Conservation (phyloP, 2,113 vertebrate genomes). For the Propithecus coquereli region DNA sequence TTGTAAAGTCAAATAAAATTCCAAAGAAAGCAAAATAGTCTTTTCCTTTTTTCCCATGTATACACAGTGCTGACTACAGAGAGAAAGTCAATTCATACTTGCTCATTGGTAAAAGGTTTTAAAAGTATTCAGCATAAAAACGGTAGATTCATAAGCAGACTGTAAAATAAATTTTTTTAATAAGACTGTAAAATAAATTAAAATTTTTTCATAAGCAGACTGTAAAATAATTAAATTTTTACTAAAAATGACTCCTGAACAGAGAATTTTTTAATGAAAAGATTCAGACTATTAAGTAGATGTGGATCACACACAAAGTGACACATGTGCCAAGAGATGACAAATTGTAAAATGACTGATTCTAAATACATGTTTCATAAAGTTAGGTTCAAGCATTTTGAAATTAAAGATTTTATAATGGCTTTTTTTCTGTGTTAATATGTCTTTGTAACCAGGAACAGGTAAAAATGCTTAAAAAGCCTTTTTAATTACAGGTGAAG, state of each 20-base stretch:
- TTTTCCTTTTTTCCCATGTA: not conserved
- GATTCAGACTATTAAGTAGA: not conserved
- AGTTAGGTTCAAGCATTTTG: not conserved
- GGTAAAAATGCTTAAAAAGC: constrained; percentile 16
- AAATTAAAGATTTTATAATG: not conserved
- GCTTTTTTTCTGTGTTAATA: not conserved
- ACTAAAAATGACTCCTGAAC: not conserved
- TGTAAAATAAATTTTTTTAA: not conserved
- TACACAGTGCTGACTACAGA: fast-evolving
- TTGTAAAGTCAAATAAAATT: not conserved
- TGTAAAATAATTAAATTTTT: not conserved
- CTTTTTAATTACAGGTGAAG: constrained; percentile 19
- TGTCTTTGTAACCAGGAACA: not conserved
- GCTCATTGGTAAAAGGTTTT: not conserved
- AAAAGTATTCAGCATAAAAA: not conserved
- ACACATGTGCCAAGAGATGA: not conserved
- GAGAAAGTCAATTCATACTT: not conserved
- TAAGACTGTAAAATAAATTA: not conserved
- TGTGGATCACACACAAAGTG: not conserved
- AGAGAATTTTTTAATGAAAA: not conserved
- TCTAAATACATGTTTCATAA: not conserved
- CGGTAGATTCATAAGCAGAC: not conserved
- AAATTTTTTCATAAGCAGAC: not conserved
- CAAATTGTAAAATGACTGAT: not conserved
- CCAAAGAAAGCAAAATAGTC: not conserved